Base-by-base conservation (phyloP, 2,888 invertebrate genomes). In the Stenotaenia linearis region DNA sequence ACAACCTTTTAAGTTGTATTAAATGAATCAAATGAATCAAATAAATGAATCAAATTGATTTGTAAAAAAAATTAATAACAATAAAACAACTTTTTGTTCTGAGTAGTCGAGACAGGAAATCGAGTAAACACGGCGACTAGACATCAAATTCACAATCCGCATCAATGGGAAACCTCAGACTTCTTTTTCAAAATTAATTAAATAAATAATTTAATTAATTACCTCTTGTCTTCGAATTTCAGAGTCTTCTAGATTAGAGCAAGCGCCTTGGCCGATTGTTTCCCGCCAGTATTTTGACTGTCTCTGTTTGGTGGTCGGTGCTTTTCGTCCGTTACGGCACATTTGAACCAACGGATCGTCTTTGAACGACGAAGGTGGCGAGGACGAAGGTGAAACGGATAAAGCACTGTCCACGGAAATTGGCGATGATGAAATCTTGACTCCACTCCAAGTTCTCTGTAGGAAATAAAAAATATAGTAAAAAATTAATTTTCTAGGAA, bases 371-470 rank as follows among this genome's bases (percentile, higher is more conserved):
- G 75, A 28, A n/a, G 75, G 75, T 25, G 75, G 75, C 7, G 75
- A 75, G 4, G 30, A 75, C n/a, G 75, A 75, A 23, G 75, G 75
- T 28, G 75, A 75, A 2, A 75, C 25, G 23, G 69, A 28, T 25
- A 69, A 69, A 28, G 10, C 25, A 35, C 35, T 75, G 75, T 32
- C 75, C 75, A 32, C 75, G n/a, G 35, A 35, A 5, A 30, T 30
- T 5, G 75, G 75, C n/a, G 32, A 75, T 30, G 35, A 78, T 18
- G 80, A 78, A 35, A 80, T 40, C 56, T 80, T 80, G 10, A 80
- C 80, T n/a, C 80, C 80, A 50, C 80, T 80, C 80, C 80, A 80
- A 40, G 80, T 78, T n/a, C 80, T 77, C 80, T 80, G 69, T 21
- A 79, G 21, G 6, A 79, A 28, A 35, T 15, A 9, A 77, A 40